Percentiles rank a stretch among this genome's conserved stretches.
These are phyloP conservation scores for Matsumurasca onukii DNA, from an alignment of 1,140 invertebrate species.

Conservation along the genomic window DNA sequence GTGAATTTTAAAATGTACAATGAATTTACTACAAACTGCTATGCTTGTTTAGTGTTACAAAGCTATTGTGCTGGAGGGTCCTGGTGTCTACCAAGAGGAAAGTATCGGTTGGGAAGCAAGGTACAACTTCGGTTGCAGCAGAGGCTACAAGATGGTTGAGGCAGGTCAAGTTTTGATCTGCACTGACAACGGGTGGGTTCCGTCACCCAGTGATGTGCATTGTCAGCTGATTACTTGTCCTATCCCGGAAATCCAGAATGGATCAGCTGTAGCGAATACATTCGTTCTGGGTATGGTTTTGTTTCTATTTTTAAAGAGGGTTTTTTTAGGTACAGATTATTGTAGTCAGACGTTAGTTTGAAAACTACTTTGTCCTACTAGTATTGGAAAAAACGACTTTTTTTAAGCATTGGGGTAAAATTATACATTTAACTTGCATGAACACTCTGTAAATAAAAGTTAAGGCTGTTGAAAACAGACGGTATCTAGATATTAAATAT, in stretches of 20 bases:
- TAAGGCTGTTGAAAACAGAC: too few species aligned
- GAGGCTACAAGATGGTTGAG: slow-evolving; percentile 23
- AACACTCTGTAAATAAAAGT: too few species aligned
- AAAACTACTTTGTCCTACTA: too few species aligned
- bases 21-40: too few species aligned
- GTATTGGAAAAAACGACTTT: too few species aligned
- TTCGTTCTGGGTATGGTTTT: neutral
- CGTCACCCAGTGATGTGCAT: neutral
- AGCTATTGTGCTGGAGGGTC: neutral
- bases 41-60: neutral
- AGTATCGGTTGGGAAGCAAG: slow-evolving; percentile 7
- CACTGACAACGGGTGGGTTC: neutral
- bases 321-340: too few species aligned
- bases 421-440: too few species aligned
- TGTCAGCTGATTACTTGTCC: neutral
- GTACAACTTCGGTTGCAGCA: slow-evolving; percentile 6
- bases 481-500: too few species aligned
- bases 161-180: slow-evolving; percentile 2
- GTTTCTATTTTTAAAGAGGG: too few species aligned
- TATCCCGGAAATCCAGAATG: neutral
- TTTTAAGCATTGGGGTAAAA: too few species aligned
- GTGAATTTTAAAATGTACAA: too few species aligned
- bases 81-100: neutral
- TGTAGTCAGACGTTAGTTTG: too few species aligned
- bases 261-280: neutral